Evolutionary conservation across 2,113 vertebrate genomes (phyloP), one percentile per base, ranked within the genome.

Genomic region (Rhinolophus sinicus): DNA sequence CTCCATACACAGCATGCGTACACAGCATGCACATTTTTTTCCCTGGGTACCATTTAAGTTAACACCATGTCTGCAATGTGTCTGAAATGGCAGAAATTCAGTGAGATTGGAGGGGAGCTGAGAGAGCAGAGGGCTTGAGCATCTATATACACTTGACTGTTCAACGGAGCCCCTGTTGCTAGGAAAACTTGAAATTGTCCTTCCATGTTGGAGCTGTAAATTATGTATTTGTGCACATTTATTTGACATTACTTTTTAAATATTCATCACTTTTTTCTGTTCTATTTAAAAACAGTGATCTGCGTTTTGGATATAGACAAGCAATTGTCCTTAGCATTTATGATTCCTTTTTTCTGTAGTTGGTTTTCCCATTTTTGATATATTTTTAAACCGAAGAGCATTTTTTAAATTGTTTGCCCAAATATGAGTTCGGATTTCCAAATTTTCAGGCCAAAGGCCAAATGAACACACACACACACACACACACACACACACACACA

Each of bases 371-470:
- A 58, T 50, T 85, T 85, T 54, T 64, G 30, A 50, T 38, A 72
- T 6, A 67, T 33, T 78, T 78, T 73, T 70, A 78, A 86, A 40
- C 33, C 82, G 6, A 26, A 88, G 1, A 92, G 33, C 11, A 35
- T 38, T 40, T 93, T 93, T 73, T 18, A 47, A 72, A 50, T 62
- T 75, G 2, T 70, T 77, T 95, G 38, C 21, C n/a, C 52, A 90
- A 93, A 78, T 33, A 56, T 80, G 35, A 94, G 19, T 88, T 77
- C 88, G 47, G n/a, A 93, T 91, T 96, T 95, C 58, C 94, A 69
- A 22, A 30, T 54, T 65, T 82, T 94, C 33, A 75, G n/a, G 14
- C 64, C 75, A 58, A 85, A 47, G 77, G 58, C 30, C 76, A 58
- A 40, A n/a, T 33, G 11, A 3, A 22, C 33, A 62, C 8, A 54